These are phyloP conservation scores for Rana temporaria DNA, from an alignment of 2,113 vertebrate species.

Conservation along the genomic window DNA sequence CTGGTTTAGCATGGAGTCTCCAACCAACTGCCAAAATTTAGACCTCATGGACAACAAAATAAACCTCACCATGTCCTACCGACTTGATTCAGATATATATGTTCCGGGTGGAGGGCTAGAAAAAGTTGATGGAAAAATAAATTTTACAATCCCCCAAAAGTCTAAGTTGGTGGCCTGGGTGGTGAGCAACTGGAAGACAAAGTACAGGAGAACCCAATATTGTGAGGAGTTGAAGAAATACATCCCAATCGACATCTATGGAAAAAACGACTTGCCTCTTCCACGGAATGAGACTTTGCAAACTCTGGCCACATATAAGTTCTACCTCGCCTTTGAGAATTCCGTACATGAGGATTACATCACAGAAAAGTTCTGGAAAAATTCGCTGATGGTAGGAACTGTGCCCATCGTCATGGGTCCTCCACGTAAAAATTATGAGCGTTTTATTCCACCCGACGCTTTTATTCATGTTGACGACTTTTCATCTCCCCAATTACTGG, in stretches of 20 bases:
- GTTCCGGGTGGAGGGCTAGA: conserved; percentile 63
- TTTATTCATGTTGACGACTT: conserved; percentile 82
- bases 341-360: conserved; percentile 75
- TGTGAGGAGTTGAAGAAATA: conserved; percentile 65
- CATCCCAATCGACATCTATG: conserved; percentile 68
- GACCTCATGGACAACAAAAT: conserved; percentile 58
- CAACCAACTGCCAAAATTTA: conserved; percentile 47
- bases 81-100: conserved; percentile 63
- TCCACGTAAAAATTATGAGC: conserved; percentile 58
- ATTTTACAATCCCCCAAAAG: conserved; percentile 51
- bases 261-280: conserved; percentile 56
- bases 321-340: conserved; percentile 84
- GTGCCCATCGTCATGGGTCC: conserved; percentile 75
- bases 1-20: conserved; percentile 65
- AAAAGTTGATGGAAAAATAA: not conserved
- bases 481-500: conserved; percentile 59
- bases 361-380: conserved; percentile 79
- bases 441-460: conserved; percentile 61
- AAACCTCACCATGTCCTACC: conserved; percentile 67
- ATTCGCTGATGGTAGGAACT: conserved; percentile 65
- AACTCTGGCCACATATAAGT: conserved; percentile 69
- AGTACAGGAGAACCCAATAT: conserved; percentile 60
- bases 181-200: conserved; percentile 70
- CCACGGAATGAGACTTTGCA: accelerated
- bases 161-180: conserved; percentile 74